Conservation (phyloP, 23 tunicate species). For the Trididemnum nubilum region DNA sequence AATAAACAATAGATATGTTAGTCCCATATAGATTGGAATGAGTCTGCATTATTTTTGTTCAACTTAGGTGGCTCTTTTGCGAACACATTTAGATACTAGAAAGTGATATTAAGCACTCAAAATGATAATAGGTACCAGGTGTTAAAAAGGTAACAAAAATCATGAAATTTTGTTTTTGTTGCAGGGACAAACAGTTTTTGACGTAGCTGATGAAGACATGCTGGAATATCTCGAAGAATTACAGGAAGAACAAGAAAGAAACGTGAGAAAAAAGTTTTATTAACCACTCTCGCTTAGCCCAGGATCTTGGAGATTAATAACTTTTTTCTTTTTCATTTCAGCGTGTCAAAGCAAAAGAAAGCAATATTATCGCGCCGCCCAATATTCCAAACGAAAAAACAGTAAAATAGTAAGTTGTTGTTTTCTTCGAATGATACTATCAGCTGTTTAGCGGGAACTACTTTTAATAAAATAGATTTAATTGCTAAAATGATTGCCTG, state of each 20-base stretch:
- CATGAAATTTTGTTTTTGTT: neutral
- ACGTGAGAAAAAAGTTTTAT: neutral
- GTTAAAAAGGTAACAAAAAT: too few relatives aligned
- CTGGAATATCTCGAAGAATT: constrained; percentile 69
- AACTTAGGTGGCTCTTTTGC: too few relatives aligned
- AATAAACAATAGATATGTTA: too few relatives aligned
- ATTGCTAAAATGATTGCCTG: neutral
- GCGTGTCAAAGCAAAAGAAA: constrained; percentile 6
- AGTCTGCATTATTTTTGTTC: too few relatives aligned
- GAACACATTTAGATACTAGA: too few relatives aligned
- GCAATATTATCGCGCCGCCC: constrained; percentile 24
- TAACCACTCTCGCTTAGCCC: neutral
- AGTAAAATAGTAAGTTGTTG: constrained; percentile 10
- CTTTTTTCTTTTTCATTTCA: constrained; percentile 5
- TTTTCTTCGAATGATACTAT: too few relatives aligned
- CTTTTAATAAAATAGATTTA: neutral
- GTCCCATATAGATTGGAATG: too few relatives aligned
- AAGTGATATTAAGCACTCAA: too few relatives aligned
- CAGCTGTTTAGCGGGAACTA: too few relatives aligned
- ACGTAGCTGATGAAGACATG: constrained; percentile 98
- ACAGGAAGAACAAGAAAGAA: constrained; percentile 46
- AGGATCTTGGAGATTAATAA: neutral
- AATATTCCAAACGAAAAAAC: neutral
- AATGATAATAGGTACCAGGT: too few relatives aligned
- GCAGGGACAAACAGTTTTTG: constrained; percentile 93